Base-by-base conservation (phyloP, 1,140 invertebrate genomes). In the Apis laboriosa region DNA sequence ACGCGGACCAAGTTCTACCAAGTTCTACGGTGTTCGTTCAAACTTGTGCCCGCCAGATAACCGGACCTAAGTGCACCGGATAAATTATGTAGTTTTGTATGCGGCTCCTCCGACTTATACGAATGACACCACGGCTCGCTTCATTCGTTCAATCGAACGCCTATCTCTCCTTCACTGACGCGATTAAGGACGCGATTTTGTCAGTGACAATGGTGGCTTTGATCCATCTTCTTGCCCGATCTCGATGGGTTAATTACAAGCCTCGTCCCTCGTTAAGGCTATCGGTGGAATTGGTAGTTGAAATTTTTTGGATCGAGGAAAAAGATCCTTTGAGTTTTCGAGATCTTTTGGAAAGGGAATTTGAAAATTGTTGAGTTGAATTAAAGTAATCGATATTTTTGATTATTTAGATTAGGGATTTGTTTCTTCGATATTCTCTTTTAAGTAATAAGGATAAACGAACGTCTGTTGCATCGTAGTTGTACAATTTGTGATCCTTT, bases 31-130 rank as follows among this genome's bases (percentile, higher is more conserved):
- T 21, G 49, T 49, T 76, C 76, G 67, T 49, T 51, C 51, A 51
- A 83, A 78, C 67, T 78, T 78, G 43, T 53, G 4, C 12, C 13
- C 15, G 9, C 55, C 49, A 61, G 80, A 82, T 82, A 82, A 82
- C 60, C 56, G 75, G 79, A 66, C 81, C 60, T 68, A 83, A 77
- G 76, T 77, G 82, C 72, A 24, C 24, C 53, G 5, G 51, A 88
- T 88, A 85, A 88, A 88, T 88, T 88, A 87, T 85, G 64, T 80
- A 85, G 80, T 88, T 88, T 85, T 88, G 79, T 79, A 72, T 85
- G 77, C 82, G 77, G 80, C 75, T 77, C 13, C n/a, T 5, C 12
- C 21, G 66, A 43, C 28, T 73, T 73, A 67, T 56, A 58, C 67
- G 53, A 24, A 56, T 58, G 58, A 75, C 51, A 34, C 34, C 34